Base-by-base conservation (phyloP, 2,797 vertebrate species). In the Pelobates cultripes region DNA sequence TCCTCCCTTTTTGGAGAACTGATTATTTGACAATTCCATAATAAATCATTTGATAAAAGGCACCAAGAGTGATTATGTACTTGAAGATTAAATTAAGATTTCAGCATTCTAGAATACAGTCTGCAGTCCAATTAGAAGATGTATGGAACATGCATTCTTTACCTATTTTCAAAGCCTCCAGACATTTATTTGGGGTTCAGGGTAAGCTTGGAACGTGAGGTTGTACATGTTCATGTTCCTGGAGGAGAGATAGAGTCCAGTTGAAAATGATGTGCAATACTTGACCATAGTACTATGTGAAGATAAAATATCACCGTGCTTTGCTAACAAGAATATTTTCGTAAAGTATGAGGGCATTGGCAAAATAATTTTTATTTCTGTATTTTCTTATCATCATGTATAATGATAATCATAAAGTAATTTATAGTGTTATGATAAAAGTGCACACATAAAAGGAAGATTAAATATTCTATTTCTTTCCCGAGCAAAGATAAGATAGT, bases 11-110 rank as follows among this genome's bases (percentile, higher is more conserved):
- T 15, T 13, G 9, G 42, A 75, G 42, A 75, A 44, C 43, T 60
- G 28, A 42, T 15, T 75, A 57, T 63, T 76, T 64, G 60, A 76
- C 74, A 76, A 28, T 76, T 63, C 5, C n/a, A 66, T 13, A 47
- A 66, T 76, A 28, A 47, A 76, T 76, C 74, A 76, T 75, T 61
- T 44, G 57, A 75, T 75, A 75, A 75, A 75, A 76, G 17, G 74
- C 53, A 66, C 45, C 15, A 61, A 66, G 74, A 63, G 42, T 57
- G 53, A 73, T 61, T 42, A 61, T 61, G 55, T 10, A 75, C 57
- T 61, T 14, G 13, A 47, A 66, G 61, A 76, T 76, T 51, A 76
- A 61, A 66, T 4, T 47, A 47, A 45, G 61, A 6, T 14, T 63
- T 63, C 43, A 63, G 43, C 14, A 66, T 75, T 75, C 8, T 44